A percentile compares a stretch with the other conserved stretches of the same genome.
Conservation (phyloP, 2,797 vertebrate species). For the Melanotaenia maccullochi region DNA sequence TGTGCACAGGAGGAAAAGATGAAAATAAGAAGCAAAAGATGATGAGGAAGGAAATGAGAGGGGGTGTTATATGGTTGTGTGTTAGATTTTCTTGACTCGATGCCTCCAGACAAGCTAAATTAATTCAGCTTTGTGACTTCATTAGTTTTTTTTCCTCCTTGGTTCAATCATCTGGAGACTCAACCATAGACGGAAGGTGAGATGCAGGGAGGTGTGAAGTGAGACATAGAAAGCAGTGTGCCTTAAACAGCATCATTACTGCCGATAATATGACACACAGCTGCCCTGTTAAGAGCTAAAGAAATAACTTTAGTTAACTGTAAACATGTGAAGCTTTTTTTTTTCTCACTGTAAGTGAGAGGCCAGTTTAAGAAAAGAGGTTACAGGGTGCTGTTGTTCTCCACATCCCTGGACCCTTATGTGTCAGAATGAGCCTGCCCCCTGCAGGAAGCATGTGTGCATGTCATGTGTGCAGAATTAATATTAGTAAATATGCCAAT, state of each 20-base stretch:
- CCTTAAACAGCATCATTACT: conserved; percentile 57
- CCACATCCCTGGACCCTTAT: conserved; percentile 17
- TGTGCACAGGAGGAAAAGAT: conserved; percentile 30
- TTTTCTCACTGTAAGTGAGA: neutral
- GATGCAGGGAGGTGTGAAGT: conserved; percentile 54
- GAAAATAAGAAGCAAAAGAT: conserved; percentile 53
- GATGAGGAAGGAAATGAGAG: conserved; percentile 50
- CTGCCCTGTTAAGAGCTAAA: conserved; percentile 17
- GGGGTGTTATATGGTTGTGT: conserved; percentile 21
- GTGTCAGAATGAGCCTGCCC: conserved; percentile 70
- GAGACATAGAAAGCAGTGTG: conserved; percentile 46
- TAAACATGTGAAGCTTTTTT: conserved; percentile 4
- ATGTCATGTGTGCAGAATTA: conserved; percentile 9
- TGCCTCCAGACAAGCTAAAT: conserved; percentile 50
- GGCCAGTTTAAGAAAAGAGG: conserved; percentile 9
- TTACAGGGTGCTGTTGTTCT: conserved; percentile 15
- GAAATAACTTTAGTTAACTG: conserved; percentile 8
- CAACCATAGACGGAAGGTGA: conserved; percentile 33
- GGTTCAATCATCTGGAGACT: conserved; percentile 62
- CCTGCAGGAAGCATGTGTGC: conserved; percentile 68
- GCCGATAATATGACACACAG: conserved; percentile 27
- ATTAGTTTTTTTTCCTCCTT: conserved; percentile 38
- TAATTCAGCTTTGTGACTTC: conserved; percentile 55
- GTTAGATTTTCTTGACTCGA: conserved; percentile 28
- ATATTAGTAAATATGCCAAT: neutral